A percentile compares a stretch with the other conserved stretches of the same genome.
phyloP scores from a whole-genome alignment of 1,140 invertebrate genomes.

The Camponotus floridanus region DNA sequence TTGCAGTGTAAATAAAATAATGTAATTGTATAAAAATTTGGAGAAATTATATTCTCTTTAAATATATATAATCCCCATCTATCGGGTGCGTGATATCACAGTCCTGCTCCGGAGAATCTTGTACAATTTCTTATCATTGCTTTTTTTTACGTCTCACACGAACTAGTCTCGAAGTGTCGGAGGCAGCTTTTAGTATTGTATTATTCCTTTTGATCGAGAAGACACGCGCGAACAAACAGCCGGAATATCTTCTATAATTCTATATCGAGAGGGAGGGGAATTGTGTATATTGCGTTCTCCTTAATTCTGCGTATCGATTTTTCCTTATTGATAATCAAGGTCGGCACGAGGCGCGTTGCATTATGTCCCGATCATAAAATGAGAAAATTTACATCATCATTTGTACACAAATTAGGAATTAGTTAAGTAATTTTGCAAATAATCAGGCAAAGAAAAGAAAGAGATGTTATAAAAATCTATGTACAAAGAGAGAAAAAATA shows the following conservation, averaged over 20 bases:
- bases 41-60: too few species aligned
- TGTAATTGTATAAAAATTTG: too few species aligned
- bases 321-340: conserved; percentile 64
- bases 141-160: conserved; percentile 3
- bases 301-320: conserved; percentile 54
- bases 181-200: not conserved
- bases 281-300: conserved; percentile 4
- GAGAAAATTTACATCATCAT: not conserved
- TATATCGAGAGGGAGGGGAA: not conserved
- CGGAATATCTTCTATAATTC: not conserved
- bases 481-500: not conserved
- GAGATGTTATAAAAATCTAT: not conserved
- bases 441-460: not conserved
- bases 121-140: conserved; percentile 35
- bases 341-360: conserved; percentile 20
- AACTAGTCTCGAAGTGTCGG: conserved; percentile 14
- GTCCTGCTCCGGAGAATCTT: conserved; percentile 38
- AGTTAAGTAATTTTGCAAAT: not conserved
- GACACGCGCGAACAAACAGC: not conserved
- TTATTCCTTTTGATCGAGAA: not conserved
- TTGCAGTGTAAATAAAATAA: not conserved
- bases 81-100: not conserved
- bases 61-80: too few species aligned
- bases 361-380: conserved; percentile 14
- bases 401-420: not conserved